Conservation (phyloP, 2,113 vertebrate genomes). For the Anser cygnoides region DNA sequence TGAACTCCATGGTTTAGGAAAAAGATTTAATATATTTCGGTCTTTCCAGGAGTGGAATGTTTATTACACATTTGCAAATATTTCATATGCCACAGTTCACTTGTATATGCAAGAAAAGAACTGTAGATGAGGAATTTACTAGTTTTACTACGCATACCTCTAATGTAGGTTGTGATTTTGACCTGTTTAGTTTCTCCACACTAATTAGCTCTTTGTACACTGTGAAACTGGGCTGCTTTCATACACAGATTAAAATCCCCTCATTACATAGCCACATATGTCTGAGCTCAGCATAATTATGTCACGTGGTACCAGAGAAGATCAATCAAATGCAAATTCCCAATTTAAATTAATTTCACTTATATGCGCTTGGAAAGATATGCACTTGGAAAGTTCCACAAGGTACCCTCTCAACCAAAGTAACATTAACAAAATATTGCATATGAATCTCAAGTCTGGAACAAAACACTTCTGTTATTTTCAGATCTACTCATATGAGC, state of each 20-base stretch:
- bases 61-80: background rate
- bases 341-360: background rate
- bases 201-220: background rate
- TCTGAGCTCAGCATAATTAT: background rate
- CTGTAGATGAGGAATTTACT: background rate
- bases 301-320: background rate
- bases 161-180: background rate
- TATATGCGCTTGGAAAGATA: background rate
- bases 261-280: background rate
- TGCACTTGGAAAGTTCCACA: background rate
- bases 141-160: background rate
- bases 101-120: background rate
- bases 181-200: background rate
- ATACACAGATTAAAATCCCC: background rate
- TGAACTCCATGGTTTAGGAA: background rate
- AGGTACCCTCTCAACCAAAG: background rate
- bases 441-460: background rate
- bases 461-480: background rate
- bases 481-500: background rate
- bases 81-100: background rate
- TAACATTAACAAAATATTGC: background rate
- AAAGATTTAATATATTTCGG: background rate
- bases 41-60: background rate
- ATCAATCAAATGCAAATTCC: background rate
- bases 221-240: background rate